Percentiles rank a stretch among this genome's conserved stretches.
phyloP scores from a whole-genome alignment of 2,797 vertebrate species.

The Neoniphon sammara region DNA sequence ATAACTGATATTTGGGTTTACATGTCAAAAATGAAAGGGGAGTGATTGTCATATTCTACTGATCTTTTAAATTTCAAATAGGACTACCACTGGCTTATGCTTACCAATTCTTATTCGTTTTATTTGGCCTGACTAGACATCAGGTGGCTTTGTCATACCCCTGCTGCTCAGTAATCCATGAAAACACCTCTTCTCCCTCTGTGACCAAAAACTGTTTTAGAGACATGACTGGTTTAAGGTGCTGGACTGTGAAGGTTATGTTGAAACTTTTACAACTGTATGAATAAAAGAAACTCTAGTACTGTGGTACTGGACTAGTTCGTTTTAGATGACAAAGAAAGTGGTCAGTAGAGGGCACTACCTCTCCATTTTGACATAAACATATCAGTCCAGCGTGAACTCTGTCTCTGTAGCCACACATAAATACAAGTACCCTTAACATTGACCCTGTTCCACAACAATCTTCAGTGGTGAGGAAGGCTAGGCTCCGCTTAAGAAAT shows the following conservation, averaged over 20 bases:
- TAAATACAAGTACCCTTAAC: slow-evolving; percentile 41
- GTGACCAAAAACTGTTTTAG: no score
- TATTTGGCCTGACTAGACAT: background rate
- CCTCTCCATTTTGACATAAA: background rate
- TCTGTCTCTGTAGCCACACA: slow-evolving; percentile 15
- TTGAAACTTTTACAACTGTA: no score
- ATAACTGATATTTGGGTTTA: no score
- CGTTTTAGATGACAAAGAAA: background rate
- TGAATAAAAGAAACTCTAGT: background rate
- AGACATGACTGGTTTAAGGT: no score
- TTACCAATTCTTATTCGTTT: background rate
- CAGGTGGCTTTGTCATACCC: no score
- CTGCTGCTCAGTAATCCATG: no score
- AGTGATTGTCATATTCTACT: no score
- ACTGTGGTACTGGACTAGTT: background rate
- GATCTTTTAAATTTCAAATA: no score
- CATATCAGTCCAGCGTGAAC: slow-evolving; percentile 4
- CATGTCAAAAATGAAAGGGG: no score
- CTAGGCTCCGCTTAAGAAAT: slow-evolving; percentile 51
- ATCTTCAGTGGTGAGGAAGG: slow-evolving; percentile 53
- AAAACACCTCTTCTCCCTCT: no score
- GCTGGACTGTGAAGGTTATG: no score
- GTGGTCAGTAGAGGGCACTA: slow-evolving; percentile 20
- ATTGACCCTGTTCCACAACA: slow-evolving; percentile 41
- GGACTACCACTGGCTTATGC: no score